Conservation (phyloP, 2,888 invertebrate genomes). For the Acrobasis consociella region DNA sequence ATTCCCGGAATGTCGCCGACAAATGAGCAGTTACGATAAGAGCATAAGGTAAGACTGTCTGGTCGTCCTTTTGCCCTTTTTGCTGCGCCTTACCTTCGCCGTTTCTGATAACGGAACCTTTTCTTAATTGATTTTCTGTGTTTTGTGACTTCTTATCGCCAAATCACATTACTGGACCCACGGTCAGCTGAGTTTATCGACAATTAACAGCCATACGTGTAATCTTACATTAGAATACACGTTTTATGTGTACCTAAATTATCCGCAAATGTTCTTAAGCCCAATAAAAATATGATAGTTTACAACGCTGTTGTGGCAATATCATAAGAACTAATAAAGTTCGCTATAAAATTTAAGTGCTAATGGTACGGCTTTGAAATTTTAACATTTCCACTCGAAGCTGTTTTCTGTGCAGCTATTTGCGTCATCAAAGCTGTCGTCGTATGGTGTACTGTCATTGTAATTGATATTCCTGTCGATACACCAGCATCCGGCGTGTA, state of each 20-base stretch:
- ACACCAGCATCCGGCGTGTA: constrained; percentile 58
- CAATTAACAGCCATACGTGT: constrained; percentile 57
- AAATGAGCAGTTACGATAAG: constrained; percentile 76
- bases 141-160: constrained; percentile 67
- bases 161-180: constrained; percentile 63
- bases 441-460: constrained; percentile 37
- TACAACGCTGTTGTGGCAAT: constrained; percentile 45
- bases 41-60: constrained; percentile 59
- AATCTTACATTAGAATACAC: constrained; percentile 46
- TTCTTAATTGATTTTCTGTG: constrained; percentile 78
- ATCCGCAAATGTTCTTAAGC: constrained; percentile 36
- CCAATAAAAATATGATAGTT: constrained; percentile 44
- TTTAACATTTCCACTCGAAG: constrained; percentile 28
- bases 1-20: constrained; percentile 80
- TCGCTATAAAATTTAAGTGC: constrained; percentile 40
- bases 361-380: constrained; percentile 29
- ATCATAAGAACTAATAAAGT: constrained; percentile 45
- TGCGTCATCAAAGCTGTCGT: constrained; percentile 31
- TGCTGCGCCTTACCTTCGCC: constrained; percentile 49
- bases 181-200: constrained; percentile 58
- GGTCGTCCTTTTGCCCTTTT: constrained; percentile 61
- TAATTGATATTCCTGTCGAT: constrained; percentile 54
- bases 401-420: constrained; percentile 30
- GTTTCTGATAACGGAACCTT: constrained; percentile 72
- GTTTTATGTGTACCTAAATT: constrained; percentile 47